Percentiles rank a stretch among this genome's conserved stretches.
These are phyloP conservation scores for Anguilla anguilla DNA, from an alignment of 2,797 vertebrate species.

Conservation along the genomic window DNA sequence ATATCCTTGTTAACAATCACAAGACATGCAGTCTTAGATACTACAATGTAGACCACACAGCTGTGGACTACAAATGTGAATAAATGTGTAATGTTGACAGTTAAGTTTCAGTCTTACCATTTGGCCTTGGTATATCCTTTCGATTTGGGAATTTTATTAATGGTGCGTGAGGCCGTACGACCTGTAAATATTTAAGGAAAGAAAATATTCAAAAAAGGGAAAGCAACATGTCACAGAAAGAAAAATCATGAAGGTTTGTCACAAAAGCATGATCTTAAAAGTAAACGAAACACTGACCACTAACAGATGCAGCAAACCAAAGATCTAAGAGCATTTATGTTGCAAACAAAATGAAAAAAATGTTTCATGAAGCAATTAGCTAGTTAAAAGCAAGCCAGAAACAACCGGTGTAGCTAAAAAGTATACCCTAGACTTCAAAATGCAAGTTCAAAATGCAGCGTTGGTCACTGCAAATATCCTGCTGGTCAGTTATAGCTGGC, in stretches of 20 bases:
- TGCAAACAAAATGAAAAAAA: background rate
- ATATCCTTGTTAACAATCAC: background rate
- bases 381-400: background rate
- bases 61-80: background rate
- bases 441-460: no score
- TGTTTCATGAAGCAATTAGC: background rate
- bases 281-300: background rate
- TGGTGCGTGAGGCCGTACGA: conserved; percentile 70
- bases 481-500: background rate
- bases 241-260: background rate
- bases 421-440: background rate
- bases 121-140: conserved; percentile 56
- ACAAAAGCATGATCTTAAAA: background rate
- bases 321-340: background rate
- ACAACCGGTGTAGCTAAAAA: background rate
- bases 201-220: background rate
- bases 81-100: background rate
- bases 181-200: conserved; percentile 54
- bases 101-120: conserved; percentile 61
- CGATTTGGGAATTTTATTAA: conserved; percentile 77
- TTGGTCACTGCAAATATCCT: background rate
- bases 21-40: background rate
- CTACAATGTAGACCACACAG: background rate
- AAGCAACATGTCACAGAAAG: background rate
- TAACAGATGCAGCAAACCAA: background rate